These are phyloP conservation scores for Lithosia quadra DNA, from an alignment of 2,888 invertebrate species.

Conservation along the genomic window DNA sequence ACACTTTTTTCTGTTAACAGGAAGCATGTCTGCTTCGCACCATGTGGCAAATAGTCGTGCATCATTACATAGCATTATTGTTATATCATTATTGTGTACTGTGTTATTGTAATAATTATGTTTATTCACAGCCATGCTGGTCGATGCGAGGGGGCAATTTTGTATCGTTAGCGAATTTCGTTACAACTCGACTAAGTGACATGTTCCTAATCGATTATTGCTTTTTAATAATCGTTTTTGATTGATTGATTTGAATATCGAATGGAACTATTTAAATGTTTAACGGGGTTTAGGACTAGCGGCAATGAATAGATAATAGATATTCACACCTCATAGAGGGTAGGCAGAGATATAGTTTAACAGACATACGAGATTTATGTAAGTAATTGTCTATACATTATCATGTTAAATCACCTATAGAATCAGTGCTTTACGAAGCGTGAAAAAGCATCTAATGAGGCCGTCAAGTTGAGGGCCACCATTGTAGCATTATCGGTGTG, in stretches of 20 bases:
- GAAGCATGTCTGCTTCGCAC: slow-evolving; percentile 58
- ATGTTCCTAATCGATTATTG: slow-evolving; percentile 29
- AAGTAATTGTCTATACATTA: too few relatives aligned
- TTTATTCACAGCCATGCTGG: slow-evolving; percentile 59
- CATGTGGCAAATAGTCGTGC: slow-evolving; percentile 62
- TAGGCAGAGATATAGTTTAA: too few relatives aligned
- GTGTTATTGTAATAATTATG: slow-evolving; percentile 71
- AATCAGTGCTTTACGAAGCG: too few relatives aligned
- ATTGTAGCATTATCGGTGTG: too few relatives aligned
- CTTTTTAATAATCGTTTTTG: slow-evolving; percentile 24
- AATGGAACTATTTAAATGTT: background rate
- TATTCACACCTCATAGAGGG: too few relatives aligned
- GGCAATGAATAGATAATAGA: background rate
- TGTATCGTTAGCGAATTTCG: slow-evolving; percentile 72
- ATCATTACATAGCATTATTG: slow-evolving; percentile 50
- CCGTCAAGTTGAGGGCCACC: too few relatives aligned
- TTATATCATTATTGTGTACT: slow-evolving; percentile 18
- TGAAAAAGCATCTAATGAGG: too few relatives aligned
- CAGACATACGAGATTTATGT: too few relatives aligned
- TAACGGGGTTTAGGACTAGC: background rate
- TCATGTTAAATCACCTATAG: too few relatives aligned
- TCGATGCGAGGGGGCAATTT: slow-evolving; percentile 56
- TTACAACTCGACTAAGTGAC: slow-evolving; percentile 37
- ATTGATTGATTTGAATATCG: background rate
- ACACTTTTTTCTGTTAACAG: slow-evolving; percentile 40